Evolutionary conservation across 2,113 vertebrate genomes (phyloP), one percentile per base, ranked within the genome.

Genomic region (Mustela lutreola): DNA sequence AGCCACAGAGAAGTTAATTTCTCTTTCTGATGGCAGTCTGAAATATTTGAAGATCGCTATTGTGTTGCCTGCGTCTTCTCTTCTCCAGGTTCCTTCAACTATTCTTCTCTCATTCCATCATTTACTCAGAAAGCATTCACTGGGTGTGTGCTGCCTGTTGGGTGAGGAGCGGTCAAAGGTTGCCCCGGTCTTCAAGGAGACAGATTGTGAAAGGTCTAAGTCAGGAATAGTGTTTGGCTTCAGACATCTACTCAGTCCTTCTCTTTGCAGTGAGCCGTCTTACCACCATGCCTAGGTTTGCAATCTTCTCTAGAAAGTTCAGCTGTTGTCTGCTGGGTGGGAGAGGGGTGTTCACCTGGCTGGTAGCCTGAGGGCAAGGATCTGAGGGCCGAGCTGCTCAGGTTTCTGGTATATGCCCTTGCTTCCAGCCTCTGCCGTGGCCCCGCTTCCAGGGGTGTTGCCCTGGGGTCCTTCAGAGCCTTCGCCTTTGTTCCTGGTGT

Each of bases 131-230:
- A 75, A 48, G 33, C 19, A 53, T 73, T 33, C n/a, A 24, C 26
- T 53, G 73, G 71, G 11, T 11, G 7, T 48, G n/a, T 92, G 56
- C 21, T 75, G 28, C 76, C 4, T 42, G 8, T 58, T 36, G 14
- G 33, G 31, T 4, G 2, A n/a, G 81, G 70, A 62, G 67, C 33
- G 6, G 11, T 14, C 0, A 71, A 53, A 42, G 42, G 36, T 53
- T 14, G 11, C 50, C 39, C 36, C 22, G 1, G 33, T 81, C 36
- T 93, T 56, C 18, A 81, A 50, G 79, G 73, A 48, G 39, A 19
- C 58, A 36, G 33, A n/a, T 2, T 1, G 11, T n/a, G 15, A 42
- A 78, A n/a, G 50, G 78, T 11, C 0, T 21, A 0, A 5, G 48
- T 39, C 2, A 15, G 18, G 15, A 11, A 10, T 9, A 62, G 39